Conservation (phyloP, 2,888 invertebrate genomes). For the Apoderus coryli region DNA sequence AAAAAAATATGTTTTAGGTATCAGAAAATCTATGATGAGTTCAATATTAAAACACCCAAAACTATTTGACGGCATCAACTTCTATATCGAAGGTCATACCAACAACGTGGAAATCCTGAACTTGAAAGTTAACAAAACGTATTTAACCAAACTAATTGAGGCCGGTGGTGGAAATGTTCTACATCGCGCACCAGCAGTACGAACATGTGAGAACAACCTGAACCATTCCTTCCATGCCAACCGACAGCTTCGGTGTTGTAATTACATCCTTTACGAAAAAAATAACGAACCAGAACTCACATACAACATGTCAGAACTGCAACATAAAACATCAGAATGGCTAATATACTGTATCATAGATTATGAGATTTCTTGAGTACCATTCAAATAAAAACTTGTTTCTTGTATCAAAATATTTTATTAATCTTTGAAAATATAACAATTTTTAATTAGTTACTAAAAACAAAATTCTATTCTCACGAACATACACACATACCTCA, state of each 20-base stretch:
- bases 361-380: slow-evolving; percentile 17
- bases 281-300: slow-evolving; percentile 18
- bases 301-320: slow-evolving; percentile 23
- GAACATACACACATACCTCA: too few species aligned
- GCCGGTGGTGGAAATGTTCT: slow-evolving; percentile 23
- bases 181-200: slow-evolving; percentile 21
- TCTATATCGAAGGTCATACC: slow-evolving; percentile 20
- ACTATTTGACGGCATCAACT: slow-evolving; percentile 25
- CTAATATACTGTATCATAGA: slow-evolving; percentile 24
- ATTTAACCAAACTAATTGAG: slow-evolving; percentile 19
- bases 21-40: slow-evolving; percentile 21
- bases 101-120: slow-evolving; percentile 16
- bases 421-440: too few species aligned
- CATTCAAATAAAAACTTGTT: too few species aligned
- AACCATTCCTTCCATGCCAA: slow-evolving; percentile 19
- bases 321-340: slow-evolving; percentile 25
- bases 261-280: slow-evolving; percentile 25
- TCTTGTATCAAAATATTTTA: too few species aligned
- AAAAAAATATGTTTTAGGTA: too few species aligned
- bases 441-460: too few species aligned
- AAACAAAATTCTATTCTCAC: too few species aligned
- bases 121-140: slow-evolving; percentile 19
- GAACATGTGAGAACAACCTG: slow-evolving; percentile 16
- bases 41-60: slow-evolving; percentile 23
- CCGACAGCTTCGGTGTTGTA: slow-evolving; percentile 17